Percentiles rank a stretch among this genome's conserved stretches.
These are phyloP conservation scores for Pseudoatta argentina DNA, from an alignment of 1,140 invertebrate genomes.

Conservation along the genomic window DNA sequence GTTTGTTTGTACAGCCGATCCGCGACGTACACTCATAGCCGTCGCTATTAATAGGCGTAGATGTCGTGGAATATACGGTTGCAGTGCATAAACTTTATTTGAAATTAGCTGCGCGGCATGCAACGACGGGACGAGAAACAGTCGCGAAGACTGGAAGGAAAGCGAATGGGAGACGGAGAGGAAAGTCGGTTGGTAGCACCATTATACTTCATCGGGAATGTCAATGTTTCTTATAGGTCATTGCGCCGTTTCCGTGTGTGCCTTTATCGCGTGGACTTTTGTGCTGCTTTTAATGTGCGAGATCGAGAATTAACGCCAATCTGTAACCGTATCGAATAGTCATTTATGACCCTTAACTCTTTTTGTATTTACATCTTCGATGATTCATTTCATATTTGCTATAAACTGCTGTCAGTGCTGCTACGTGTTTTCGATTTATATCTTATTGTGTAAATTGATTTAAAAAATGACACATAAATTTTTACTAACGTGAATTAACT, in stretches of 20 bases:
- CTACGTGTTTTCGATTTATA: not conserved
- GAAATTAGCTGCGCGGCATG: constrained; percentile 79
- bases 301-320: constrained; percentile 77
- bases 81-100: constrained; percentile 80
- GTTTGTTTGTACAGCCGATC: constrained; percentile 74
- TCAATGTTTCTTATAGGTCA: constrained; percentile 85
- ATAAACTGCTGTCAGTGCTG: not conserved
- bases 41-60: constrained; percentile 80
- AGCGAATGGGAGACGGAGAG: constrained; percentile 48
- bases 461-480: not conserved
- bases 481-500: not conserved
- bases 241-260: constrained; percentile 24
- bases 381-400: not conserved
- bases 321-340: constrained; percentile 15
- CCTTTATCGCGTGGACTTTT: constrained; percentile 80
- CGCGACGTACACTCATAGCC: constrained; percentile 65
- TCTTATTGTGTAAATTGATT: not conserved
- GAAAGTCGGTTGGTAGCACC: constrained; percentile 49
- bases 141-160: constrained; percentile 22
- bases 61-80: constrained; percentile 76
- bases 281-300: constrained; percentile 82
- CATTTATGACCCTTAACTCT: not conserved
- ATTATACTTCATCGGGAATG: constrained; percentile 73
- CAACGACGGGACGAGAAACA: constrained; percentile 64
- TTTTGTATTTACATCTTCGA: not conserved